These are phyloP conservation scores for Eucidaris tribuloides DNA, from an alignment of 35 echinoderm and acorn worm genomes.

Conservation along the genomic window DNA sequence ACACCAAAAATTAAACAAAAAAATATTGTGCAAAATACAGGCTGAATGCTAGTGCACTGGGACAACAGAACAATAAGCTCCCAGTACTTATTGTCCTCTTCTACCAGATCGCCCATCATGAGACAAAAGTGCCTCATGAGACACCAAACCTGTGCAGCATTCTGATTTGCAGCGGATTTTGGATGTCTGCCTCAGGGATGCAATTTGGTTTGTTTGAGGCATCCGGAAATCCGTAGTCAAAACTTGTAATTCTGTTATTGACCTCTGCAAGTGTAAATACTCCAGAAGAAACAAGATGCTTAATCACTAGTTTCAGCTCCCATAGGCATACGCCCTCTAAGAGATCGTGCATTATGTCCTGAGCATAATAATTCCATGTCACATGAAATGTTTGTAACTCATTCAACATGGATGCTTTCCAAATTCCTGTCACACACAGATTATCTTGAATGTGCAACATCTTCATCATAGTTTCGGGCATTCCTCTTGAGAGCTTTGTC, in stretches of 20 bases:
- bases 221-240: conserved; percentile 39
- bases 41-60: conserved; percentile 42
- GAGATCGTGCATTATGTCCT: conserved; percentile 61
- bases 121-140: conserved; percentile 31
- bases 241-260: conserved; percentile 51
- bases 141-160: conserved; percentile 49
- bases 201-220: conserved; percentile 22
- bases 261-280: background rate
- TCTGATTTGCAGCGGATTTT: conserved; percentile 48
- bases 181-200: background rate
- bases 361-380: conserved; percentile 6
- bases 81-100: conserved; percentile 31
- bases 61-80: conserved; percentile 36
- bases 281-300: background rate
- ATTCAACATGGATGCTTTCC: conserved; percentile 26
- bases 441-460: conserved; percentile 27
- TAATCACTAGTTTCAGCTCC: conserved; percentile 35
- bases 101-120: conserved; percentile 28
- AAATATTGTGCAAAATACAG: conserved; percentile 11
- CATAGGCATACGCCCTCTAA: conserved; percentile 47
- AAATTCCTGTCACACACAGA: conserved; percentile 4
- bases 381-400: conserved; percentile 36
- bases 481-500: background rate
- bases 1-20: background rate
- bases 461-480: conserved; percentile 36